Conservation (phyloP, 2,888 invertebrate genomes). For the Drosophila putrida region DNA sequence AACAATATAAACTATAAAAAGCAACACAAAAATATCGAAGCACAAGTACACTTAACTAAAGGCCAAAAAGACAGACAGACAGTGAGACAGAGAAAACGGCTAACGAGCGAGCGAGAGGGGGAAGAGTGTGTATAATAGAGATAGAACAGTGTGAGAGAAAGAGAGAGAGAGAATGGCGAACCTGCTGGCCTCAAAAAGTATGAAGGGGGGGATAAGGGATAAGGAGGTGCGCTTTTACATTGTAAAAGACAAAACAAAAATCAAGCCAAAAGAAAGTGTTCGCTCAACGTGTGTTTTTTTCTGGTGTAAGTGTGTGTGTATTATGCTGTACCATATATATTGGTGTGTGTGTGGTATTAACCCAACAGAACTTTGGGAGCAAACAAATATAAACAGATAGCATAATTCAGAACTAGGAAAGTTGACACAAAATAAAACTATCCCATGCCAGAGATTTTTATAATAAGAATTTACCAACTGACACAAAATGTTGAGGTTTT, state of each 20-base stretch:
- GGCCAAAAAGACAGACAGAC: slow-evolving; percentile 65
- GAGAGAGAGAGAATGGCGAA: slow-evolving; percentile 28
- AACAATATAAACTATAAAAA: slow-evolving; percentile 77
- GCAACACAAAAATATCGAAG: slow-evolving; percentile 75
- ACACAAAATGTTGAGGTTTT: too few species aligned
- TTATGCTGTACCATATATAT: slow-evolving; percentile 15
- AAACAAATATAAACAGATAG: too few species aligned
- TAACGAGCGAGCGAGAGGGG: neutral
- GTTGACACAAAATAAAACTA: neutral
- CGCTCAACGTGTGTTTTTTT: slow-evolving; percentile 26
- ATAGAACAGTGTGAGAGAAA: slow-evolving; percentile 5
- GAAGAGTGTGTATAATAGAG: slow-evolving; percentile 10
- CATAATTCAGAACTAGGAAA: neutral
- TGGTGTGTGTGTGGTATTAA: slow-evolving; percentile 9
- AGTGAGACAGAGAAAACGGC: slow-evolving; percentile 14
- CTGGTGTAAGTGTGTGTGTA: slow-evolving; percentile 2
- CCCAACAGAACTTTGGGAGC: slow-evolving; percentile 49
- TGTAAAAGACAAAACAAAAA: slow-evolving; percentile 57
- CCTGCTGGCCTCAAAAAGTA: slow-evolving; percentile 28
- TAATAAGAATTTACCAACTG: too few species aligned
- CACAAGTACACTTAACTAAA: slow-evolving; percentile 74
- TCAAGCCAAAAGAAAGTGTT: slow-evolving; percentile 55
- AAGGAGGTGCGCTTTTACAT: slow-evolving; percentile 46
- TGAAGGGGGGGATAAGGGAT: neutral
- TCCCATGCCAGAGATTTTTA: neutral